Evolutionary conservation across 2,113 vertebrate genomes (phyloP), one percentile per base, ranked within the genome.

Genomic region (Seriola dumerili): DNA sequence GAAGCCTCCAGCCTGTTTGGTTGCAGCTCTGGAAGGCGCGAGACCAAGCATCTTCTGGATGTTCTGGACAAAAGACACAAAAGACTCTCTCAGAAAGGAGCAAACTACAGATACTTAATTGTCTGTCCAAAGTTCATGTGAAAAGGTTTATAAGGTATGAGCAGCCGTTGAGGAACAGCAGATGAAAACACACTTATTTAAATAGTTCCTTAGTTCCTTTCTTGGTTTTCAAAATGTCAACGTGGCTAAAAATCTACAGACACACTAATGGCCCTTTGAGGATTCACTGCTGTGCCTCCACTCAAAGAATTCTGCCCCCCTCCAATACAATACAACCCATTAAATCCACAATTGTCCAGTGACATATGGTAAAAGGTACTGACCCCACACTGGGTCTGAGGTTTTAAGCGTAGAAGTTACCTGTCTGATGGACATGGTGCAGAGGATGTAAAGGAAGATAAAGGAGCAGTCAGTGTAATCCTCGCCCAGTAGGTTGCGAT

Each of bases 371-470:
- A 40, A 52, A 66, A 38, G 6, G 52, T 4, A 23, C 19, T 29
- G 6, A 55, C 17, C 9, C 19, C 23, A 34, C 11, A 4, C 16
- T 55, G 23, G 3, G 17, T n/a, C 8, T 73, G 21, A 32, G n/a
- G 8, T 16, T 25, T 6, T 8, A n/a, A 1, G 17, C 21, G 21
- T 16, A 11, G 8, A 23, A 0, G 11, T 67, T 94, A 99, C 98
- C 95, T 99, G 98, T 89, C 98, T 96, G 89, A 99, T 99, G 1
- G 98, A 99, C 98, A 99, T 99, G 12, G 98, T 99, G 91, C 98
- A 99, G 62, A 99, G 97, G 67, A 99, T 99, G 83, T 99, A 99
- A 57, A 99, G 96, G 92, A 99, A 99, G 91, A 99, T 99, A 85
- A 99, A 99, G 81, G 98, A 99, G 71, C 98, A 99, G 93, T 99